These are phyloP conservation scores for Tenthredo scrophulariae DNA, from an alignment of 2,888 invertebrate species.

Conservation along the genomic window DNA sequence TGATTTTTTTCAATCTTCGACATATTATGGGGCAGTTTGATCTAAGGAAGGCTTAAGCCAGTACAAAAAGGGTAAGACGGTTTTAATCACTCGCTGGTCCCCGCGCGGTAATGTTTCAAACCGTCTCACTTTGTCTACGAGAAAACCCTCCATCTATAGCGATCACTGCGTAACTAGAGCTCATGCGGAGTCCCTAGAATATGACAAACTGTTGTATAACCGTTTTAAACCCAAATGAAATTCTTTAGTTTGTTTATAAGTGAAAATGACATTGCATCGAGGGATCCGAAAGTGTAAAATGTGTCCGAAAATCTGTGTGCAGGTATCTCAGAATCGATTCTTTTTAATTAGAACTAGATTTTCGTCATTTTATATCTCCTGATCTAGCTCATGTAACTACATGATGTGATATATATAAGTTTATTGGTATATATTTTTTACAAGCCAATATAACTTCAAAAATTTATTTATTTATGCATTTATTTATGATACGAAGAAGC, in stretches of 20 bases:
- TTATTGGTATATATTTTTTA: background rate
- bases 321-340: background rate
- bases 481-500: slow-evolving; percentile 13
- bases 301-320: too few relatives aligned
- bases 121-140: background rate
- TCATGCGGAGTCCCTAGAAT: background rate
- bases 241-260: background rate
- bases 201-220: background rate
- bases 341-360: background rate
- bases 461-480: background rate
- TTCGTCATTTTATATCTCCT: background rate
- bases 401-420: background rate
- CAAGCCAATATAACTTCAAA: background rate
- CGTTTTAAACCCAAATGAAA: background rate
- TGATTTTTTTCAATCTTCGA: background rate
- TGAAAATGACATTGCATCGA: background rate
- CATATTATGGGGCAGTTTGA: too few relatives aligned
- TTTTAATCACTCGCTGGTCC: background rate
- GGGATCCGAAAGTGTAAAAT: background rate
- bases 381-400: background rate
- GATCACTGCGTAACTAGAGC: background rate
- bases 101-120: background rate
- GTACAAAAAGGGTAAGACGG: background rate
- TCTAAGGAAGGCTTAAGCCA: background rate
- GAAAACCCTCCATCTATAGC: background rate